Conservation (phyloP, 2,113 vertebrate genomes). For the Python bivittatus region DNA sequence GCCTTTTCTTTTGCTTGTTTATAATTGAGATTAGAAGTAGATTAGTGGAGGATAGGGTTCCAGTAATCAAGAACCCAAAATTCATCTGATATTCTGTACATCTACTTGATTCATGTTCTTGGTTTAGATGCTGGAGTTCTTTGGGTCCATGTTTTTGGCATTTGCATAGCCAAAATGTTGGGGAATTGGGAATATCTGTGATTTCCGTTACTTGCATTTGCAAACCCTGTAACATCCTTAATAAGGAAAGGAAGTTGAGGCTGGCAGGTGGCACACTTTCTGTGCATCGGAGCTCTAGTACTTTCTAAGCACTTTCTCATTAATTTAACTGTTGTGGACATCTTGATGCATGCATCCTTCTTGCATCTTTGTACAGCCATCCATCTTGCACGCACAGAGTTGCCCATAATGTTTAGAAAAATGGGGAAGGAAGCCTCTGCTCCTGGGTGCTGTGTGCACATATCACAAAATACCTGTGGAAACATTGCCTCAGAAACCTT, state of each 20-base stretch:
- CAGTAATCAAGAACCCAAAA: not conserved
- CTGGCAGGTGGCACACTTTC: not conserved
- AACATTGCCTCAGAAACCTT: not conserved
- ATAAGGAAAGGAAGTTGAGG: slow-evolving; percentile 41
- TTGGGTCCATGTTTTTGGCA: not conserved
- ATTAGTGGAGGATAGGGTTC: not conserved
- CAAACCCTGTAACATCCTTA: slow-evolving; percentile 37
- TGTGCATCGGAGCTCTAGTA: not conserved
- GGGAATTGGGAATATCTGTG: not conserved
- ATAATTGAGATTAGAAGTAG: slow-evolving; percentile 12
- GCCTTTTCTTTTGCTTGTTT: slow-evolving; percentile 30
- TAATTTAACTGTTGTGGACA: not conserved
- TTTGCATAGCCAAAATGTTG: not conserved
- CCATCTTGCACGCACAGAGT: not conserved
- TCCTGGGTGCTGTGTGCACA: not conserved
- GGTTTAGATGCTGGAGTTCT: not conserved
- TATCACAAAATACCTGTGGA: not conserved
- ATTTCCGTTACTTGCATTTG: not conserved
- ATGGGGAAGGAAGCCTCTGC: too few relatives aligned
- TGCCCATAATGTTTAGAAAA: not conserved
- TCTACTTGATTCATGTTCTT: not conserved
- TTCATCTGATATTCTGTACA: too few relatives aligned
- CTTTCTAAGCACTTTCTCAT: not conserved
- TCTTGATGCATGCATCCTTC: not conserved
- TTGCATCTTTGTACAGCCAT: not conserved